Evolutionary conservation across 2,797 vertebrate genomes (phyloP).

Genomic region (Saxicola maurus): DNA sequence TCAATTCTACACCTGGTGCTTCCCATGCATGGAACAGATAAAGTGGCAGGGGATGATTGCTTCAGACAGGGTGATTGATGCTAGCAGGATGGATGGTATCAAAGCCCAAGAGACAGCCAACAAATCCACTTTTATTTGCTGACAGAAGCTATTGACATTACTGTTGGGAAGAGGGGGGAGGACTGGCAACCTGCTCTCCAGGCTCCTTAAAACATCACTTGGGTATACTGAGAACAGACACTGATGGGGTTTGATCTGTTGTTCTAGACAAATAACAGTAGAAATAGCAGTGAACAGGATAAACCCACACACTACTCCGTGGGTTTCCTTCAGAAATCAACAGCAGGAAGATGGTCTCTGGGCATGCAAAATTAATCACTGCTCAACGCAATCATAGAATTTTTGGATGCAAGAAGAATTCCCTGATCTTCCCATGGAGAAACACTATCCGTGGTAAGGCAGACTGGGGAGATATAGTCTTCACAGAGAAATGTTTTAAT

Average conservation of each 20-base stretch:
- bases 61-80: constrained; percentile 46
- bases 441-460: not conserved
- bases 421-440: constrained; percentile 11
- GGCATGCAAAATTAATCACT: constrained; percentile 24
- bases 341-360: constrained; percentile 19
- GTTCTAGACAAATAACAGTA: constrained; percentile 18
- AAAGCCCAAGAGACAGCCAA: not conserved
- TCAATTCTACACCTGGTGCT: not conserved
- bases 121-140: constrained; percentile 37
- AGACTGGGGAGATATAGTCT: not conserved
- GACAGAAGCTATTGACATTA: constrained; percentile 42
- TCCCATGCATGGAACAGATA: not conserved
- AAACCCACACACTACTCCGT: constrained; percentile 10
- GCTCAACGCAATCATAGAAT: not conserved
- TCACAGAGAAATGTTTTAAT: constrained; percentile 30
- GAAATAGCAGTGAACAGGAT: constrained; percentile 11
- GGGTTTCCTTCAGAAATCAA: constrained; percentile 23
- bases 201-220: constrained; percentile 34
- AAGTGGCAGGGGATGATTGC: constrained; percentile 13
- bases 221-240: not conserved
- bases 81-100: not conserved
- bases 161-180: not conserved
- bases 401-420: not conserved
- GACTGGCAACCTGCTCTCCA: constrained; percentile 7
- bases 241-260: not conserved